Evolutionary conservation across 2,888 invertebrate species (phyloP).

Genomic region (Desoria tigrina): DNA sequence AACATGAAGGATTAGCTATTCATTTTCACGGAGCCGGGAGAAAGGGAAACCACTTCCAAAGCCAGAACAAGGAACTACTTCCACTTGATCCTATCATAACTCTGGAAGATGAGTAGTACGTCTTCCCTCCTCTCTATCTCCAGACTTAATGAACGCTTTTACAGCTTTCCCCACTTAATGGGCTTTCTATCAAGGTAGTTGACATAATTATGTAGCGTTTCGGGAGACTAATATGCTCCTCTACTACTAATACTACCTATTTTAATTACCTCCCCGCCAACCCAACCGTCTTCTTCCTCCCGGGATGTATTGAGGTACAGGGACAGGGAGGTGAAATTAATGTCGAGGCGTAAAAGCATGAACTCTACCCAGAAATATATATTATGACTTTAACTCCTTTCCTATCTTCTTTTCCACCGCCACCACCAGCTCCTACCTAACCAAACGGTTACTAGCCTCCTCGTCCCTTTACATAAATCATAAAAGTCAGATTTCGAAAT

Average conservation of each 20-base stretch:
- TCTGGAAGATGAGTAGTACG: neutral
- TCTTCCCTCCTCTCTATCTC: neutral
- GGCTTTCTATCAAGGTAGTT: constrained; percentile 11
- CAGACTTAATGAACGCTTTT: constrained; percentile 3
- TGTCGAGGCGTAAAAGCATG: constrained; percentile 18
- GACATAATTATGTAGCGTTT: constrained; percentile 10
- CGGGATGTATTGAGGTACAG: neutral
- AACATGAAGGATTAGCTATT: too few relatives aligned
- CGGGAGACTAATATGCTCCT: constrained; percentile 7
- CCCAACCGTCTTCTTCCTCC: neutral
- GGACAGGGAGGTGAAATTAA: constrained; percentile 13
- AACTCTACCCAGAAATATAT: neutral
- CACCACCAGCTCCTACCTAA: too few relatives aligned
- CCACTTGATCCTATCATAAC: too few relatives aligned
- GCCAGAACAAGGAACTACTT: too few relatives aligned
- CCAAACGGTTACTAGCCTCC: too few relatives aligned
- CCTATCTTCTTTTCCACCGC: neutral
- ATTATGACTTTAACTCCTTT: neutral
- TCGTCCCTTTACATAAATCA: constrained; percentile 21
- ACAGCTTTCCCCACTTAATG: constrained; percentile 8
- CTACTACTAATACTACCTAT: constrained; percentile 1
- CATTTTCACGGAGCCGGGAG: too few relatives aligned
- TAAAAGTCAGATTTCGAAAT: constrained; percentile 22
- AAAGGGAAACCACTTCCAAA: too few relatives aligned
- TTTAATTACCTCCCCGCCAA: constrained; percentile 7